Conservation (phyloP, 2,797 vertebrate species). For the Melanotaenia pygmaea region DNA sequence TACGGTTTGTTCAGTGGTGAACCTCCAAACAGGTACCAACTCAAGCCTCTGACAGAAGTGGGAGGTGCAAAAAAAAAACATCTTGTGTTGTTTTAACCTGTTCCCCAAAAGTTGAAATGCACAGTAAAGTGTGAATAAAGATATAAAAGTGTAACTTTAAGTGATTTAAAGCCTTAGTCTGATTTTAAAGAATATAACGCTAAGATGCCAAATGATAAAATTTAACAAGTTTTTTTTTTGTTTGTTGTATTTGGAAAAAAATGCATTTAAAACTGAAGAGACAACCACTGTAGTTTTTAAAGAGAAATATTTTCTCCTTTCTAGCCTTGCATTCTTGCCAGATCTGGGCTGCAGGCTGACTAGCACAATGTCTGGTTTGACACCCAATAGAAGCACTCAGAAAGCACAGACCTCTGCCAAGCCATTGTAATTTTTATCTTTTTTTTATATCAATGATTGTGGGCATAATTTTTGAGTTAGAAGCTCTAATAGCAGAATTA, state of each 20-base stretch:
- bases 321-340: too few relatives aligned
- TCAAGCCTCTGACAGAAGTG: conserved; percentile 2
- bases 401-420: too few relatives aligned
- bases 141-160: not conserved
- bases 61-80: not conserved
- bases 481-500: too few relatives aligned
- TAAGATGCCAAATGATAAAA: not conserved
- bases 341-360: too few relatives aligned
- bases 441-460: too few relatives aligned
- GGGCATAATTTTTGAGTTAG: too few relatives aligned
- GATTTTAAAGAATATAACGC: not conserved
- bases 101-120: not conserved
- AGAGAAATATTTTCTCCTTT: too few relatives aligned
- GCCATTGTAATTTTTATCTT: too few relatives aligned
- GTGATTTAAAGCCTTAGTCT: not conserved
- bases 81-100: not conserved
- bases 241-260: too few relatives aligned
- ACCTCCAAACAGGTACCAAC: conserved; percentile 42
- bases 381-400: not conserved
- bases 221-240: too few relatives aligned
- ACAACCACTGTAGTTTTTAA: too few relatives aligned
- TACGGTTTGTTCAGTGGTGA: conserved; percentile 29
- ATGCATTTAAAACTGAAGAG: too few relatives aligned
- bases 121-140: not conserved
- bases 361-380: not conserved